A percentile compares a stretch with the other conserved stretches of the same genome.
Evolutionary conservation across 1,140 invertebrate genomes (phyloP).

Genomic region (Ephestia elutella): DNA sequence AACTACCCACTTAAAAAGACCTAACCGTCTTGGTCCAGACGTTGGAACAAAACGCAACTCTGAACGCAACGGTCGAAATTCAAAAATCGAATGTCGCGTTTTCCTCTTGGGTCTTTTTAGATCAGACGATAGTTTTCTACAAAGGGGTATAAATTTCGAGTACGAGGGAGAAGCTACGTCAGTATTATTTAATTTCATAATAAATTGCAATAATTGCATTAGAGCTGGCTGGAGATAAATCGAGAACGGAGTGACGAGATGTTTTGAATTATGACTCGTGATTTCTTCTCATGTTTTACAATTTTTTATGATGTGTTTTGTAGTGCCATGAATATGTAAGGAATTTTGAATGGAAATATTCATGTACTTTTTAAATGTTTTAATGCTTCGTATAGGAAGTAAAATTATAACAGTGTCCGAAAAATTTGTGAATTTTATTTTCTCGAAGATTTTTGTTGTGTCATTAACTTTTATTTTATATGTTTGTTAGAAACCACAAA

Average conservation of each 20-base stretch:
- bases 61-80: conserved; percentile 32
- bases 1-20: conserved; percentile 63
- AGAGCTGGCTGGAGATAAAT: conserved; percentile 57
- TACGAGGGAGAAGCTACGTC: conserved; percentile 42
- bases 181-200: conserved; percentile 71
- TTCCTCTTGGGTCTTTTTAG: conserved; percentile 33
- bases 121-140: conserved; percentile 47
- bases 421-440: no score
- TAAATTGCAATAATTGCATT: conserved; percentile 73
- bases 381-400: no score
- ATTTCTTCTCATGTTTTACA: not conserved
- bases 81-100: conserved; percentile 49
- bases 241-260: conserved; percentile 12
- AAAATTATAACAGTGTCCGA: no score
- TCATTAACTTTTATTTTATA: no score
- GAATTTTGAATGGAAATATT: not conserved
- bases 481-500: no score
- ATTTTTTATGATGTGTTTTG: conserved; percentile 25
- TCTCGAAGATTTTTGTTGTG: no score
- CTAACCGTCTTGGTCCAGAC: conserved; percentile 23
- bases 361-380: no score
- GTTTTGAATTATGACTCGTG: not conserved
- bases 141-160: conserved; percentile 65
- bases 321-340: not conserved
- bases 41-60: conserved; percentile 36